These are phyloP conservation scores for Pseudopodoces humilis DNA, from an alignment of 2,113 vertebrate species.

Conservation along the genomic window DNA sequence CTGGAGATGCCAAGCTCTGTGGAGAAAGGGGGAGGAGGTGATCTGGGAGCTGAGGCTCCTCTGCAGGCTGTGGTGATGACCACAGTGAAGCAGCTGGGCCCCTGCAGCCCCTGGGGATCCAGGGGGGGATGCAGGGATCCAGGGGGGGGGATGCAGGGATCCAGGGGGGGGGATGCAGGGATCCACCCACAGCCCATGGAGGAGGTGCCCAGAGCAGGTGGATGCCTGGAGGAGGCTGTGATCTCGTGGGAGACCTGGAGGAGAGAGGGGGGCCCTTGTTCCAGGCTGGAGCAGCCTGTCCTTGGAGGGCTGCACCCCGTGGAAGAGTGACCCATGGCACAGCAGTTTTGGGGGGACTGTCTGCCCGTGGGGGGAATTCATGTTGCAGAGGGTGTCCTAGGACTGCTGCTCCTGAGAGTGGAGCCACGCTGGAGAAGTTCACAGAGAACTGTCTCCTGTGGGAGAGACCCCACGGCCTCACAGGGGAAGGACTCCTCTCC, in stretches of 20 bases:
- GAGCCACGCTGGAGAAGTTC: too few relatives aligned
- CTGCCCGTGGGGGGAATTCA: background rate
- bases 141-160: background rate
- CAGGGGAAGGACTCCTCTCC: background rate
- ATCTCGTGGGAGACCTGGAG: background rate
- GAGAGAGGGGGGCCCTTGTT: background rate
- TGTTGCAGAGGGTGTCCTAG: too few relatives aligned
- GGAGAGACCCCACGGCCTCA: background rate
- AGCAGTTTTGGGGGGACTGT: background rate
- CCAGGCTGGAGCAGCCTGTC: background rate
- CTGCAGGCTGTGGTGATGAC: background rate
- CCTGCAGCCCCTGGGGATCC: background rate
- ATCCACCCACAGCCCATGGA: background rate
- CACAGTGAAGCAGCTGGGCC: background rate
- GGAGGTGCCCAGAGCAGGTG: too few relatives aligned
- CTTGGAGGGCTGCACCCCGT: background rate
- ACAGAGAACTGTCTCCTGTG: background rate
- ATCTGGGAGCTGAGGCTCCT: background rate
- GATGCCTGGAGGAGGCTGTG: background rate
- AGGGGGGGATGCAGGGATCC: background rate
- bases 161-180: background rate
- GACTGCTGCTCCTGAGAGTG: too few relatives aligned
- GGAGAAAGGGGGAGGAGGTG: background rate
- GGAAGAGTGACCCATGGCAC: background rate
- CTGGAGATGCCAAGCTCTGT: background rate